phyloP scores from a whole-genome alignment of 1,140 invertebrate genomes.

The Laupala kohalensis region DNA sequence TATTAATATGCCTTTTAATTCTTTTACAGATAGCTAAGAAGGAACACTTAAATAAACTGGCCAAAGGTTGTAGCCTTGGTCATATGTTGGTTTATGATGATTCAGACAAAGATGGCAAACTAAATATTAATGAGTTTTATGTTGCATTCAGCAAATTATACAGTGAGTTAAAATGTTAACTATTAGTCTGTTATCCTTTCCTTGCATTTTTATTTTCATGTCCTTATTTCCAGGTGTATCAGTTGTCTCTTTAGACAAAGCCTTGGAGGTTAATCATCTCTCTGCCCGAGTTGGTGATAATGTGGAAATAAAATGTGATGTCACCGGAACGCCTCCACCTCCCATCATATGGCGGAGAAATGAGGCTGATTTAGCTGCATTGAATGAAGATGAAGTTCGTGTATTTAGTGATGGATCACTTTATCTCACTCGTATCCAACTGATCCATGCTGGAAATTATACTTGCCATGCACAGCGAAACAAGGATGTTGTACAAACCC shows the following conservation, averaged over 20 bases:
- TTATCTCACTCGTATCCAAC: conserved; percentile 58
- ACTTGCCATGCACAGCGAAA: conserved; percentile 64
- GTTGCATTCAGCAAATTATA: conserved; percentile 63
- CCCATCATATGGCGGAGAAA: conserved; percentile 61
- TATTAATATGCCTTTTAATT: not conserved
- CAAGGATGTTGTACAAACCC: conserved; percentile 60
- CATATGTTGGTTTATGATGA: conserved; percentile 62
- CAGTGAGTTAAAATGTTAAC: conserved; percentile 35
- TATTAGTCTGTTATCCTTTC: not conserved
- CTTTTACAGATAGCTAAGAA: conserved; percentile 39
- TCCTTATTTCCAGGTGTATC: conserved; percentile 45
- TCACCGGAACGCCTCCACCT: conserved; percentile 52
- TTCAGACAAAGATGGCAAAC: conserved; percentile 44
- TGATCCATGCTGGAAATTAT: conserved; percentile 69
- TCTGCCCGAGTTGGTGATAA: conserved; percentile 59
- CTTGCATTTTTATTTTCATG: not conserved
- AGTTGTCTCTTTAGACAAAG: conserved; percentile 57
- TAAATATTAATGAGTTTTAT: conserved; percentile 63
- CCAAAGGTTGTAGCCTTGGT: conserved; percentile 48
- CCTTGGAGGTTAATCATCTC: conserved; percentile 53
- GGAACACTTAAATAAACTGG: conserved; percentile 49
- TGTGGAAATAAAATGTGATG: conserved; percentile 68
- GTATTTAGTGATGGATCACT: conserved; percentile 61
- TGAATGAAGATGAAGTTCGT: conserved; percentile 49
- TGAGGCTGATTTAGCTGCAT: conserved; percentile 45